These are phyloP conservation scores for Amiota minor DNA, from an alignment of 2,888 invertebrate species.

Conservation along the genomic window DNA sequence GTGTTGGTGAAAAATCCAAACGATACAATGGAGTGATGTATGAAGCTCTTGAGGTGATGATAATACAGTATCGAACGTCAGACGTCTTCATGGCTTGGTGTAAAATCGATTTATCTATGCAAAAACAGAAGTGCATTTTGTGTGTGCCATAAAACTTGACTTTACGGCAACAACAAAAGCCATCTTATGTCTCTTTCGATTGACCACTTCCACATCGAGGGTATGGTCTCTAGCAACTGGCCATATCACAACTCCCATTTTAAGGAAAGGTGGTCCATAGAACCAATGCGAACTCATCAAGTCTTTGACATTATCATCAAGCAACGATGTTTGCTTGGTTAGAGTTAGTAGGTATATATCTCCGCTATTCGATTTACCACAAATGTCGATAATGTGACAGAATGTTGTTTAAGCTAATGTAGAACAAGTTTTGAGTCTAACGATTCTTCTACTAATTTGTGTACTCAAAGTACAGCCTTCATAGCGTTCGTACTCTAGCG, in stretches of 20 bases:
- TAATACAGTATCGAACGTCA: conserved; percentile 31
- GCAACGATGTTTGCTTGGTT: neutral
- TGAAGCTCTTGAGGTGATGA: conserved; percentile 7
- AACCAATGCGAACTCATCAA: neutral
- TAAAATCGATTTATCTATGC: conserved; percentile 30
- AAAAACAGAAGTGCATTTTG: conserved; percentile 3
- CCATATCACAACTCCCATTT: conserved; percentile 34
- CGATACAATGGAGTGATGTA: conserved; percentile 16
- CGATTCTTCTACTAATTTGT: no score
- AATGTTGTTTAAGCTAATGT: no score
- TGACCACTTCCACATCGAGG: conserved; percentile 28
- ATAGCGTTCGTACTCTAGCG: no score
- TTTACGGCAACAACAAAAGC: neutral
- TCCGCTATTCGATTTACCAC: no score
- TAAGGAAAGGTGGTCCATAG: neutral
- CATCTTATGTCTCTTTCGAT: conserved; percentile 33
- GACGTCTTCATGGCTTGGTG: conserved; percentile 22
- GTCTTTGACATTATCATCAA: no score
- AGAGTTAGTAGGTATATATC: neutral
- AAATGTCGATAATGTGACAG: no score
- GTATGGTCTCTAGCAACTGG: neutral
- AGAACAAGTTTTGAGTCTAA: no score
- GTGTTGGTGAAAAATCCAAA: conserved; percentile 29
- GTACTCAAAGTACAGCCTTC: no score
- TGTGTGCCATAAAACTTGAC: neutral